phyloP scores from a whole-genome alignment of 2,888 invertebrate genomes.

The Aphidius colemani region DNA sequence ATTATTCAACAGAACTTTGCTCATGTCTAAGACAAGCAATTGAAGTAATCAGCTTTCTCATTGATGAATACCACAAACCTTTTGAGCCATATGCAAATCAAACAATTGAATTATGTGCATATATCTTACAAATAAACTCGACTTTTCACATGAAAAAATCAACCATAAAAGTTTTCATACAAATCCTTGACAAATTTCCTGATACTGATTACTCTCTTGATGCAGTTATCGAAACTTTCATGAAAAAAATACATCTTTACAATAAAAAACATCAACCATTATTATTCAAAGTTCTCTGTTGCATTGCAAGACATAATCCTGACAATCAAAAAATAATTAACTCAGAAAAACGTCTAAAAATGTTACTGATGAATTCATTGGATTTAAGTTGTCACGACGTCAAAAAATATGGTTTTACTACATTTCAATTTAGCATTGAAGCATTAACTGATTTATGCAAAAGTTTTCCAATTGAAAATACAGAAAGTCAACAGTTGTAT shows the following conservation, averaged over 20 bases:
- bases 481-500: slow-evolving; percentile 6
- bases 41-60: slow-evolving; percentile 6
- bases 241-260: slow-evolving; percentile 8
- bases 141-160: not conserved
- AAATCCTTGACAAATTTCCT: not conserved
- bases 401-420: slow-evolving; percentile 4
- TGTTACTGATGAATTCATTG: slow-evolving; percentile 2
- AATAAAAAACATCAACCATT: slow-evolving; percentile 18
- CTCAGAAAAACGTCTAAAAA: slow-evolving; percentile 9
- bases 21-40: not conserved
- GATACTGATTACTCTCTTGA: too few species aligned
- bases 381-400: slow-evolving; percentile 30
- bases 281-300: slow-evolving; percentile 18
- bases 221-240: too few species aligned
- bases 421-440: slow-evolving; percentile 42
- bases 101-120: slow-evolving; percentile 23
- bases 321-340: slow-evolving; percentile 20
- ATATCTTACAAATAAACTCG: not conserved
- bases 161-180: slow-evolving; percentile 6
- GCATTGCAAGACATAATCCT: slow-evolving; percentile 21
- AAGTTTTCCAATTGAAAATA: slow-evolving; percentile 35
- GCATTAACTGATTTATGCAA: slow-evolving; percentile 40
- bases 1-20: not conserved
- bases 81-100: slow-evolving; percentile 33
- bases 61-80: not conserved